A percentile compares a stretch with the other conserved stretches of the same genome.
phyloP scores from a whole-genome alignment of 2,113 vertebrate genomes.

The Anguilla japonica region DNA sequence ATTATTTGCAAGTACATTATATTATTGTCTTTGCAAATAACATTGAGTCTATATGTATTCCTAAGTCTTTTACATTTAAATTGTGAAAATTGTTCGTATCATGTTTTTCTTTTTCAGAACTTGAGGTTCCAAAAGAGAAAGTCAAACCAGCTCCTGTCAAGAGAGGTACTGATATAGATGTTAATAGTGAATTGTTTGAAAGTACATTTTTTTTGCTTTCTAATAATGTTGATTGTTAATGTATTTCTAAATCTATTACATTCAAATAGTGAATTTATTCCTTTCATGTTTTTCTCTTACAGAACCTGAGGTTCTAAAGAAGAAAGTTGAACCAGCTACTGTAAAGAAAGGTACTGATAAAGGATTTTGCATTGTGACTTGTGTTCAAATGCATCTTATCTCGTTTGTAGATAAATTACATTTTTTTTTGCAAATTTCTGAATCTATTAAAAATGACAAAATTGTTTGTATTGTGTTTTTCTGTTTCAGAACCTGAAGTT shows the following conservation, averaged over 20 bases:
- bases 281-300: neutral
- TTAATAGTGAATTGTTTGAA: no score
- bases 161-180: slow-evolving; percentile 16
- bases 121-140: slow-evolving; percentile 16
- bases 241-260: no score
- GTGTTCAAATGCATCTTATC: no score
- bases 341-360: neutral
- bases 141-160: neutral
- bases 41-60: neutral
- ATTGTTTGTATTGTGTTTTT: neutral
- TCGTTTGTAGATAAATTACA: no score
- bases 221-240: no score
- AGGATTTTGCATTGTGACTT: no score
- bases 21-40: neutral
- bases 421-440: no score
- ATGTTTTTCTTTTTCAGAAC: neutral
- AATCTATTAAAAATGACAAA: no score
- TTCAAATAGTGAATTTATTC: no score
- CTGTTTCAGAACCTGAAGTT: slow-evolving; percentile 20
- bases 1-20: neutral
- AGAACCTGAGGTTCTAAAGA: no score
- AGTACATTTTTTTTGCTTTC: no score
- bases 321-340: no score
- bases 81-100: neutral
- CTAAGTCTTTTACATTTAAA: neutral